Evolutionary conservation across 2,797 vertebrate species (phyloP).

Genomic region (Heliangelus exortis): DNA sequence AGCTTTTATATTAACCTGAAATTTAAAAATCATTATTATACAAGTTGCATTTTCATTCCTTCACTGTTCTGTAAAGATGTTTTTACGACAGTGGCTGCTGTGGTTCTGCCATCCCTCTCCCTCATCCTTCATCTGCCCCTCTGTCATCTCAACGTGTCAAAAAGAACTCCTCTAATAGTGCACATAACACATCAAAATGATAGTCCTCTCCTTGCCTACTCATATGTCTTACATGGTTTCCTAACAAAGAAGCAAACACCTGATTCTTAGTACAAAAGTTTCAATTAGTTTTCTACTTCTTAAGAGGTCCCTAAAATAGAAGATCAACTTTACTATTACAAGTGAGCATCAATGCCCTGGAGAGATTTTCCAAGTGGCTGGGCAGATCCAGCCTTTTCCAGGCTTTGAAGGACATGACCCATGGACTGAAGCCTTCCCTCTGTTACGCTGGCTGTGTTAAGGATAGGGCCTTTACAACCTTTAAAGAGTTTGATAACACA

Average conservation of each 20-base stretch:
- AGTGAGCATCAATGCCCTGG: slow-evolving; percentile 30
- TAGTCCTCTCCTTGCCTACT: background rate
- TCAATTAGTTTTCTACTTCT: background rate
- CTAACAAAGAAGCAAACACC: background rate
- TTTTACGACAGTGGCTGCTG: background rate
- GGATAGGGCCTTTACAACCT: background rate
- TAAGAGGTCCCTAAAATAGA: background rate
- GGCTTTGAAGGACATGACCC: slow-evolving; percentile 40
- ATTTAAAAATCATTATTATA: background rate
- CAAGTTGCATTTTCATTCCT: background rate
- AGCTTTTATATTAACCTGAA: background rate
- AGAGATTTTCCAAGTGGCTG: slow-evolving; percentile 59
- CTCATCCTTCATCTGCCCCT: background rate
- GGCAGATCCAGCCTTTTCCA: slow-evolving; percentile 28
- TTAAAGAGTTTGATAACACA: background rate
- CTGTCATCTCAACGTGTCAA: background rate
- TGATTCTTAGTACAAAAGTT: background rate
- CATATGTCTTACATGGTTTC: background rate
- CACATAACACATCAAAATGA: background rate
- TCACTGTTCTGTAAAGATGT: background rate
- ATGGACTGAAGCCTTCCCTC: background rate
- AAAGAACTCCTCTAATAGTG: background rate
- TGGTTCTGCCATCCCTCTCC: background rate
- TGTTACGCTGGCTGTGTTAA: background rate
- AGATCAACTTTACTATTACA: background rate